Evolutionary conservation across 2,888 invertebrate genomes (phyloP).

Genomic region (Drosophila formosana): DNA sequence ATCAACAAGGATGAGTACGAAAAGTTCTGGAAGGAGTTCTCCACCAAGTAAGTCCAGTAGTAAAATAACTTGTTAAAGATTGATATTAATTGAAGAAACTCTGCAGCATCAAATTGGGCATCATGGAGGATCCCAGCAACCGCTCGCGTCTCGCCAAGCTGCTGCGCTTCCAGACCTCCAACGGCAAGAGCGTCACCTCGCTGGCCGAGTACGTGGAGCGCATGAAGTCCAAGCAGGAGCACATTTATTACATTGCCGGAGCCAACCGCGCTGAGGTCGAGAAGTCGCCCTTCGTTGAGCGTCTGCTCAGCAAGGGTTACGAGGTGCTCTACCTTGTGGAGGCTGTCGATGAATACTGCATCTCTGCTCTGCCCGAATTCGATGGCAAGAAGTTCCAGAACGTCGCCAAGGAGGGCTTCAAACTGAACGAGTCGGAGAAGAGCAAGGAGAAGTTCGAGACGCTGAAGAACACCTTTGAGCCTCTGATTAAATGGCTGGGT

Average conservation of each 20-base stretch:
- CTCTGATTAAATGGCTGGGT: slow-evolving; percentile 95
- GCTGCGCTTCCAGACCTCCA: slow-evolving; percentile 94
- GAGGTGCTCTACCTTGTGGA: slow-evolving; percentile 98
- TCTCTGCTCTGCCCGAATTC: slow-evolving; percentile 98
- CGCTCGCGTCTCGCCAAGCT: slow-evolving; percentile 97
- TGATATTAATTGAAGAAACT: not conserved
- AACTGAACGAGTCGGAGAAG: slow-evolving; percentile 90
- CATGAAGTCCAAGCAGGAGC: slow-evolving; percentile 97
- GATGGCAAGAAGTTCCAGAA: slow-evolving; percentile 99
- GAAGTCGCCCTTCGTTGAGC: slow-evolving; percentile 97
- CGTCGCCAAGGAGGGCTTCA: slow-evolving; percentile 99
- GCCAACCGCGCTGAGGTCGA: slow-evolving; percentile 93
- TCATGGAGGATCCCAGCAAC: slow-evolving; percentile 99
- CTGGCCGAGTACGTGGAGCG: slow-evolving; percentile 95
- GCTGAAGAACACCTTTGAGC: slow-evolving; percentile 92
- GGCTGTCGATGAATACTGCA: slow-evolving; percentile 99
- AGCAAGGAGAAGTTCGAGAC: slow-evolving; percentile 92
- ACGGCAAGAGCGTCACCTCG: slow-evolving; percentile 88
- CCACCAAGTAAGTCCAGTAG: slow-evolving; percentile 92
- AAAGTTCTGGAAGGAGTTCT: slow-evolving; percentile 99
- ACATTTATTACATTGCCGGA: slow-evolving; percentile 98
- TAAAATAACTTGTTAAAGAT: too few relatives aligned
- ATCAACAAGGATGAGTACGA: slow-evolving; percentile 94
- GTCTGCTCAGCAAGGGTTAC: slow-evolving; percentile 95
- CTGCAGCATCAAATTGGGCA: slow-evolving; percentile 94